These are phyloP conservation scores for Dendrocopos noguchii DNA, from an alignment of 2,113 vertebrate species.

Conservation along the genomic window DNA sequence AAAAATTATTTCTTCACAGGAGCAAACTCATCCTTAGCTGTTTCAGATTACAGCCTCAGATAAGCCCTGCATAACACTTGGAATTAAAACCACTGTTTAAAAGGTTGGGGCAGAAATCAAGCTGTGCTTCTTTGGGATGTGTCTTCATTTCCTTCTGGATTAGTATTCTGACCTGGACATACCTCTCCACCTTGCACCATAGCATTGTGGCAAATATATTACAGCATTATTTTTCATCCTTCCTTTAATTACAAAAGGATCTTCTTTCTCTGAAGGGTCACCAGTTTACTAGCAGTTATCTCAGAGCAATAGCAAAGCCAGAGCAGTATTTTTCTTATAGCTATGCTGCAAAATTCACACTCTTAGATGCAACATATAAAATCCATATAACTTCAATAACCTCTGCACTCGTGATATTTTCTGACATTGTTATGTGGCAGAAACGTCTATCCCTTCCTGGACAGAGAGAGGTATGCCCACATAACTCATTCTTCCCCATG, in stretches of 20 bases:
- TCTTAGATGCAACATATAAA: neutral
- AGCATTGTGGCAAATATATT: neutral
- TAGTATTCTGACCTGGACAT: neutral
- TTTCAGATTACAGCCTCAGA: neutral
- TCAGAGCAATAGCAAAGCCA: neutral
- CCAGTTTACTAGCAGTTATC: neutral
- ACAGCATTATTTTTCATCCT: neutral
- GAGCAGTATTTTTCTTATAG: neutral
- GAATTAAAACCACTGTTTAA: neutral
- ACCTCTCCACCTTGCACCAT: neutral
- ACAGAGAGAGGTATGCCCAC: neutral
- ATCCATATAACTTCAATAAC: neutral
- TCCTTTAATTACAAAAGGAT: neutral
- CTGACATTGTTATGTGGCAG: neutral
- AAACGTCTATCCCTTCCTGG: neutral
- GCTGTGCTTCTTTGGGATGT: neutral
- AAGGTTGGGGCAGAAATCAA: accelerated
- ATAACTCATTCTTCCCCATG: too few relatives aligned
- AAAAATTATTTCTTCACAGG: neutral
- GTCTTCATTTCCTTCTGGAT: neutral
- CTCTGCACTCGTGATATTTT: neutral
- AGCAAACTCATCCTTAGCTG: neutral
- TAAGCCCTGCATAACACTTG: neutral
- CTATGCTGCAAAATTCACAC: neutral
- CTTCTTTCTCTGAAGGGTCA: neutral